Evolutionary conservation across 1,140 invertebrate genomes (phyloP).

Genomic region (Nephila pilipes): DNA sequence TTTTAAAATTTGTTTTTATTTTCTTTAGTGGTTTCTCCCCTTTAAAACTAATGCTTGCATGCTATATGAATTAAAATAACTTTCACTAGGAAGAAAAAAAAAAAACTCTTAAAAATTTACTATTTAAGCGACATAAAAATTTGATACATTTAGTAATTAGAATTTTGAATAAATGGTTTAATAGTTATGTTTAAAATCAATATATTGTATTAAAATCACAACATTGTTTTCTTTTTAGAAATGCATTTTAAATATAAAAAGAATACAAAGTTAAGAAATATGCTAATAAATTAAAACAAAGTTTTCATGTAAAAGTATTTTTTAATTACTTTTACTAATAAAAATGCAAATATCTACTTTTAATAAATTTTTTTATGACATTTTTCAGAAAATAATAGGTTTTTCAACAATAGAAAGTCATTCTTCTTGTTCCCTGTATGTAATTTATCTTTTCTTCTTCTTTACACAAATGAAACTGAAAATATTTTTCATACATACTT

Average conservation of each 20-base stretch:
- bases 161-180: neutral
- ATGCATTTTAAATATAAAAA: neutral
- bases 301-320: too few relatives aligned
- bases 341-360: too few relatives aligned
- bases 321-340: too few relatives aligned
- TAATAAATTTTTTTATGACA: too few relatives aligned
- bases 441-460: too few relatives aligned
- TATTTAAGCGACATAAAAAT: neutral
- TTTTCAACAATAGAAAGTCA: too few relatives aligned
- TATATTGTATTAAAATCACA: neutral
- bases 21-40: neutral
- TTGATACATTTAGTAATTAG: neutral
- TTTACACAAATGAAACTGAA: too few relatives aligned
- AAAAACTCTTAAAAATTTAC: neutral
- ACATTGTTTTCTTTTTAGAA: neutral
- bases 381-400: too few relatives aligned
- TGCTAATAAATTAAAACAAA: too few relatives aligned
- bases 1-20: too few relatives aligned
- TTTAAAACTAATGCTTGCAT: slow-evolving; percentile 22
- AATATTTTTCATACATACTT: too few relatives aligned
- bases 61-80: neutral
- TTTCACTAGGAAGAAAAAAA: neutral
- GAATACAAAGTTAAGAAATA: neutral
- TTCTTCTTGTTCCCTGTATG: too few relatives aligned
- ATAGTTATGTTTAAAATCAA: neutral